Evolutionary conservation across 1,140 invertebrate species (phyloP).

Genomic region (Atta colombica): DNA sequence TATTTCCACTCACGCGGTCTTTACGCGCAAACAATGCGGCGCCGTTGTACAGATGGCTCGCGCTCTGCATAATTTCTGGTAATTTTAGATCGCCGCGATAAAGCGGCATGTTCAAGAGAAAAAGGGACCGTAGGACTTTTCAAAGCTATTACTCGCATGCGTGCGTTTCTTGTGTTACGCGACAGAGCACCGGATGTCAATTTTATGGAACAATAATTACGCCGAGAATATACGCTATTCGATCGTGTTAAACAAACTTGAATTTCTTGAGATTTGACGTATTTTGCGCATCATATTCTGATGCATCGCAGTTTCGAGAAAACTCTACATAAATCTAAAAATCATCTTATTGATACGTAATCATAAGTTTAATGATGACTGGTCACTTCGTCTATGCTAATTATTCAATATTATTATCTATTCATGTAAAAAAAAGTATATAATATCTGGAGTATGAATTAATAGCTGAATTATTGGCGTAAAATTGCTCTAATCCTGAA

Average conservation of each 20-base stretch:
- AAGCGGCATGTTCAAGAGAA: slow-evolving; percentile 26
- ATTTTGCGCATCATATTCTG: neutral
- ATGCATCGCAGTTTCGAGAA: neutral
- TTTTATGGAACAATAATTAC: slow-evolving; percentile 33
- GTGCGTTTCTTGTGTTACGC: slow-evolving; percentile 39
- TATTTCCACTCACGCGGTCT: slow-evolving; percentile 49
- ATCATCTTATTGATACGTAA: neutral
- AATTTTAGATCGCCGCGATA: slow-evolving; percentile 65
- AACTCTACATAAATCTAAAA: neutral
- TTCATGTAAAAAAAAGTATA: neutral
- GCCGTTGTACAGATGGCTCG: slow-evolving; percentile 56
- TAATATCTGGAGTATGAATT: neutral
- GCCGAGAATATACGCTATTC: slow-evolving; percentile 20
- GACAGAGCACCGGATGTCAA: slow-evolving; percentile 23
- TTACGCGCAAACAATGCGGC: slow-evolving; percentile 59
- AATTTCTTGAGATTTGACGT: slow-evolving; percentile 10
- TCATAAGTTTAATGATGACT: neutral
- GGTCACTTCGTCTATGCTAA: neutral
- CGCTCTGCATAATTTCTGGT: slow-evolving; percentile 61
- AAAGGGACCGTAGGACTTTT: slow-evolving; percentile 27
- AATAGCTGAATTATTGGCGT: neutral
- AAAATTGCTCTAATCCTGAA: slow-evolving; percentile 16
- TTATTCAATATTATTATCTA: slow-evolving; percentile 22
- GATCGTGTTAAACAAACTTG: slow-evolving; percentile 1
- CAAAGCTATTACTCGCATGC: slow-evolving; percentile 51